phyloP scores from a whole-genome alignment of 2,113 vertebrate species.

The Oryzias woworae region DNA sequence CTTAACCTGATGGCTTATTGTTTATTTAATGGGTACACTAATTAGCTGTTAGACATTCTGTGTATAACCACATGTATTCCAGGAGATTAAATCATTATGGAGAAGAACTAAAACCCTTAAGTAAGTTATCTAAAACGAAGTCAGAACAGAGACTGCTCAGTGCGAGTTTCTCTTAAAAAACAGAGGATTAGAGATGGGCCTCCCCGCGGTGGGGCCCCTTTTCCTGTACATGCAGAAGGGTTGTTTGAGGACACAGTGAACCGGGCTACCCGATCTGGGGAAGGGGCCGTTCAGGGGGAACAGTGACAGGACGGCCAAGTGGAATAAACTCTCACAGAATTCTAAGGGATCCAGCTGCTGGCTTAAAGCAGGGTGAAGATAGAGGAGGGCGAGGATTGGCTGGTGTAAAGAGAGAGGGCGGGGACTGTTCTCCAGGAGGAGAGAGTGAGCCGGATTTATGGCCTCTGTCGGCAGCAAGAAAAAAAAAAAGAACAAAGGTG shows the following conservation, averaged over 20 bases:
- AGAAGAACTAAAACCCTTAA: background rate
- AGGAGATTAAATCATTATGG: background rate
- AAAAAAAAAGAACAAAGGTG: conserved; percentile 41
- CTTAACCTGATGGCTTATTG: too few relatives aligned
- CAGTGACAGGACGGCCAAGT: conserved; percentile 68
- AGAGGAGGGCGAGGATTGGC: conserved; percentile 55
- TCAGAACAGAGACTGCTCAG: conserved; percentile 42
- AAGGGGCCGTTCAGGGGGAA: conserved; percentile 76
- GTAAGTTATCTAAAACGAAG: conserved; percentile 20
- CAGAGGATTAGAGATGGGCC: conserved; percentile 66
- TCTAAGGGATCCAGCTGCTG: conserved; percentile 62
- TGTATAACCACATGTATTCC: background rate
- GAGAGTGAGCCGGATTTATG: conserved; percentile 49
- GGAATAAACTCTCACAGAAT: conserved; percentile 70
- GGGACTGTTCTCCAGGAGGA: conserved; percentile 44
- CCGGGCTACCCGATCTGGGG: conserved; percentile 77
- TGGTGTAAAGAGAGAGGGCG: conserved; percentile 47
- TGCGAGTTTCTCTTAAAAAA: conserved; percentile 51
- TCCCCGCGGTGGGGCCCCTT: conserved; percentile 77
- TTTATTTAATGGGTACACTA: background rate
- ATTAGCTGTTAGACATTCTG: background rate
- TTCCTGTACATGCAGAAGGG: conserved; percentile 78
- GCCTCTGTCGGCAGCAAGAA: conserved; percentile 21
- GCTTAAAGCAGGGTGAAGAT: conserved; percentile 44
- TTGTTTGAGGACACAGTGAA: conserved; percentile 83